Percentiles rank a stretch among this genome's conserved stretches.
Conservation (phyloP, 1,140 invertebrate species). For the Achatina immaculata region DNA sequence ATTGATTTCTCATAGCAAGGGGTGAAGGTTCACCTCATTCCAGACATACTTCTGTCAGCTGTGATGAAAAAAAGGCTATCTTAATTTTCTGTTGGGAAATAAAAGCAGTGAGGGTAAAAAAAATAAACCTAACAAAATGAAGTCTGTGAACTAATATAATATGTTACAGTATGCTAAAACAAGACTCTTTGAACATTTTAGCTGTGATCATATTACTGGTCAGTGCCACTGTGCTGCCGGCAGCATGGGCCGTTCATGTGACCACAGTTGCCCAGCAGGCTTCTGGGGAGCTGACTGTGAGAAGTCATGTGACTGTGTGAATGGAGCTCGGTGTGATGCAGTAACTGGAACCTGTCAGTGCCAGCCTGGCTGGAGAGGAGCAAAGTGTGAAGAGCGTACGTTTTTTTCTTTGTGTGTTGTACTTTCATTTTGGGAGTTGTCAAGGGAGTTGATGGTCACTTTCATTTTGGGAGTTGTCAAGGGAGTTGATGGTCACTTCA, state of each 20-base stretch:
- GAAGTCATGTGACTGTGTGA: constrained; percentile 59
- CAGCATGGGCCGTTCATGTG: constrained; percentile 70
- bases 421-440: too few species aligned
- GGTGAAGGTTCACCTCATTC: too few species aligned
- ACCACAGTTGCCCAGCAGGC: constrained; percentile 52
- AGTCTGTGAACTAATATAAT: too few species aligned
- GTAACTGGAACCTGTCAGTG: constrained; percentile 85
- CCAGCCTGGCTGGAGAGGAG: constrained; percentile 82
- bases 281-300: constrained; percentile 60
- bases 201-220: constrained; percentile 79
- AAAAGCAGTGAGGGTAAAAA: too few species aligned
- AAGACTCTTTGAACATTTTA: too few species aligned
- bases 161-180: too few species aligned
- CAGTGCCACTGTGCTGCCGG: constrained; percentile 89
- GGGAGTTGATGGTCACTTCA: background rate
- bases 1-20: too few species aligned
- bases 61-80: too few species aligned
- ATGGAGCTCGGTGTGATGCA: constrained; percentile 83
- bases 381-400: constrained; percentile 68
- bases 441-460: background rate
- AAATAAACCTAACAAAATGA: too few species aligned
- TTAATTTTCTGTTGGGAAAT: too few species aligned
- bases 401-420: too few species aligned
- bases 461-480: background rate
- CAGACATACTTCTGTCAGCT: too few species aligned